Evolutionary conservation across 2,113 vertebrate genomes (phyloP).

Genomic region (Gadus chalcogrammus): DNA sequence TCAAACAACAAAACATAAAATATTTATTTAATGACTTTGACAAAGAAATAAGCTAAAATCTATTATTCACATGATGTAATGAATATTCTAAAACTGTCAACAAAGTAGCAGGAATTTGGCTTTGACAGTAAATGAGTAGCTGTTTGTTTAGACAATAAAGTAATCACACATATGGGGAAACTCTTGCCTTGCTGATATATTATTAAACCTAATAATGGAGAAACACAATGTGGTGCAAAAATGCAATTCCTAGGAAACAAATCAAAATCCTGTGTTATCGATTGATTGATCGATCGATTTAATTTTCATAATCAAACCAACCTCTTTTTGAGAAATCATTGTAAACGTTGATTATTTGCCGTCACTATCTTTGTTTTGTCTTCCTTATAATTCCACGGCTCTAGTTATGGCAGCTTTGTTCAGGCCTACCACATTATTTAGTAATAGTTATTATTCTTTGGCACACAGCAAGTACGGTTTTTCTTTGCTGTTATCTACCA

Average conservation of each 20-base stretch:
- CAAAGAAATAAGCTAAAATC: neutral
- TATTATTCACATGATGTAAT: neutral
- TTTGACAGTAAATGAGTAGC: neutral
- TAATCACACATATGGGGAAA: neutral
- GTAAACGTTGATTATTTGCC: too few relatives aligned
- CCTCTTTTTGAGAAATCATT: too few relatives aligned
- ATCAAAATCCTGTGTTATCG: too few relatives aligned
- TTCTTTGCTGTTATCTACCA: neutral
- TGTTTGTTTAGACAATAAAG: neutral
- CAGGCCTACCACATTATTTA: neutral
- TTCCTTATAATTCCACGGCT: neutral
- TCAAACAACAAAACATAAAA: constrained; percentile 1
- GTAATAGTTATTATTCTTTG: neutral
- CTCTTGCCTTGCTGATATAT: too few relatives aligned
- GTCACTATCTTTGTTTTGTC: too few relatives aligned
- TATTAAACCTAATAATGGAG: too few relatives aligned
- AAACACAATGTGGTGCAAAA: too few relatives aligned
- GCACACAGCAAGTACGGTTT: neutral
- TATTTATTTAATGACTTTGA: neutral
- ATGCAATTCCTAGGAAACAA: too few relatives aligned
- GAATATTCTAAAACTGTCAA: neutral
- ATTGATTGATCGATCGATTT: too few relatives aligned
- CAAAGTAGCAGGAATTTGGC: neutral
- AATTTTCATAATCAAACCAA: too few relatives aligned
- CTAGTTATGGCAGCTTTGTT: neutral